Conservation (phyloP, 2,797 vertebrate genomes). For the Chaetophractus vellerosus region DNA sequence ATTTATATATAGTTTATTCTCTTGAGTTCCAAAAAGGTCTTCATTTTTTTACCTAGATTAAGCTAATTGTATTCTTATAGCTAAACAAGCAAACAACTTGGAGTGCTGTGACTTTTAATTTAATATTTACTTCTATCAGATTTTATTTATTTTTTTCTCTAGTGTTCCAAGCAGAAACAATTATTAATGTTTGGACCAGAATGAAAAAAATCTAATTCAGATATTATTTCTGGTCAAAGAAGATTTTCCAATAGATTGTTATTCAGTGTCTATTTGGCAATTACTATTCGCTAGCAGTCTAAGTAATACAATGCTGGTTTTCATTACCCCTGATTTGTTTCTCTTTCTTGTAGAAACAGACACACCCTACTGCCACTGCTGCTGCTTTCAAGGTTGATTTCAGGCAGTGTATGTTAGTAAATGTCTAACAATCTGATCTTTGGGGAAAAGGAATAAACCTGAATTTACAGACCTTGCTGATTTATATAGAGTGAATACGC, state of each 20-base stretch:
- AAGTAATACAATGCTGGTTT: background rate
- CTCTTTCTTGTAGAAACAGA: slow-evolving; percentile 26
- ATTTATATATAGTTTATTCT: background rate
- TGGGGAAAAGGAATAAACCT: background rate
- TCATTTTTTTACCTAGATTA: background rate
- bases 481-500: background rate
- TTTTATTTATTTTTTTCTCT: background rate
- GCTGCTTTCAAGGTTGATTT: slow-evolving; percentile 25
- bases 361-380: background rate
- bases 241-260: slow-evolving; percentile 6
- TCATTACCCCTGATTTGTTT: slow-evolving; percentile 18
- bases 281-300: background rate
- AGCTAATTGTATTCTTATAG: slow-evolving; percentile 26
- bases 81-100: background rate
- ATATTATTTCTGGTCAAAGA: slow-evolving; percentile 15
- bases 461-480: background rate
- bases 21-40: background rate
- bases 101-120: background rate
- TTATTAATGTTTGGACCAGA: background rate
- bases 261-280: background rate
- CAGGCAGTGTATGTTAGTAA: background rate
- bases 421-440: slow-evolving; percentile 1
- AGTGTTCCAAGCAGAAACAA: background rate
- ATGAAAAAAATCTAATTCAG: background rate
- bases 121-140: background rate